A percentile compares a stretch with the other conserved stretches of the same genome.
phyloP scores from a whole-genome alignment of 2,113 vertebrate genomes.

The Coryphaenoides rupestris region DNA sequence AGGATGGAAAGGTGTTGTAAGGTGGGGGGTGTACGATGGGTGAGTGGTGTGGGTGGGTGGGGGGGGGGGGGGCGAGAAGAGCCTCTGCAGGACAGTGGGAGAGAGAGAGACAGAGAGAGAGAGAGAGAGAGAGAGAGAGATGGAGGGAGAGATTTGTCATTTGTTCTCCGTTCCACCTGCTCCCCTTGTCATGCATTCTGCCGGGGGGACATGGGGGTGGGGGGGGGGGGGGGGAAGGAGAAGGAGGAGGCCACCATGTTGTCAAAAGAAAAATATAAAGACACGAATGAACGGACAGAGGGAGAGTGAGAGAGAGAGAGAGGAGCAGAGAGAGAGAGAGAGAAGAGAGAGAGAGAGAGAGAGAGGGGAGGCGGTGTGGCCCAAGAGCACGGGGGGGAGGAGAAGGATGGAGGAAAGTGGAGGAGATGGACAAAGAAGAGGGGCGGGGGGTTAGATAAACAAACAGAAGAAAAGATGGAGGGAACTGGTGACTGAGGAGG shows the following conservation, averaged over 20 bases:
- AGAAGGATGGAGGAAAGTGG: not conserved
- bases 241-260: not conserved
- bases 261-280: slow-evolving; percentile 1
- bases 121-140: slow-evolving; percentile 14
- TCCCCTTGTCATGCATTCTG: slow-evolving; percentile 63
- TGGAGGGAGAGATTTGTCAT: slow-evolving; percentile 63
- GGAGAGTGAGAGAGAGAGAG: slow-evolving; percentile 8
- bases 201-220: slow-evolving; percentile 40
- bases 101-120: slow-evolving; percentile 13
- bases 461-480: slow-evolving; percentile 9
- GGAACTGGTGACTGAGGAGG: not conserved
- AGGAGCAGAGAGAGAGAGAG: not conserved
- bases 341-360: slow-evolving; percentile 10
- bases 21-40: slow-evolving; percentile 29
- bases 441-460: not conserved
- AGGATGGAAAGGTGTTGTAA: slow-evolving; percentile 43
- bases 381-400: slow-evolving; percentile 8
- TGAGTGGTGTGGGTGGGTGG: slow-evolving; percentile 30
- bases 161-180: slow-evolving; percentile 68
- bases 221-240: slow-evolving; percentile 28
- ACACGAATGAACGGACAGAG: slow-evolving; percentile 34
- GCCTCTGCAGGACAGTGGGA: slow-evolving; percentile 44
- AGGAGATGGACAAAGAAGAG: slow-evolving; percentile 9
- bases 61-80: slow-evolving; percentile 31
- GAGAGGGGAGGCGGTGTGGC: slow-evolving; percentile 14